Percentiles rank a stretch among this genome's conserved stretches.
These are phyloP conservation scores for Callyntrura guangdongensis DNA, from an alignment of 2,888 invertebrate species.

Conservation along the genomic window DNA sequence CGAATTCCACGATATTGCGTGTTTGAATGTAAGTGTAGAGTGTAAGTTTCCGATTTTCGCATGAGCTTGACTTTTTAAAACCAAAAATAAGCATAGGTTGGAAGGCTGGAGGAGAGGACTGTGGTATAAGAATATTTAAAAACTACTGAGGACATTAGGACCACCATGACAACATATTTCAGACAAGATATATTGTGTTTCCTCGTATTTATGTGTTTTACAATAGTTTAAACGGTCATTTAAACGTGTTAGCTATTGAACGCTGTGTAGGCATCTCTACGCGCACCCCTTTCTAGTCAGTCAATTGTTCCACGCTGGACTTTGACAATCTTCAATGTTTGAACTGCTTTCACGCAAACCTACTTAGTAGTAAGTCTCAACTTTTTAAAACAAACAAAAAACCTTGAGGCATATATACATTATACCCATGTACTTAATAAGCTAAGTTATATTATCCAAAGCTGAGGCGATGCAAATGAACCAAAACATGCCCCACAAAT, in stretches of 20 bases:
- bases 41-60: neutral
- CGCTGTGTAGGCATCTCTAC: constrained; percentile 6
- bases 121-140: neutral
- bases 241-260: constrained; percentile 41
- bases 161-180: constrained; percentile 39
- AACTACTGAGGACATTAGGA: constrained; percentile 32
- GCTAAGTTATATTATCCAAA: neutral
- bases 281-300: constrained; percentile 52
- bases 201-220: constrained; percentile 37
- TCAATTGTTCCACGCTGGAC: constrained; percentile 41
- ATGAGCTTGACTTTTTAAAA: constrained; percentile 5
- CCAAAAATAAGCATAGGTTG: neutral
- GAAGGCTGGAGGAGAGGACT: neutral
- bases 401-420: constrained; percentile 1
- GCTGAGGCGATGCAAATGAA: neutral
- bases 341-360: constrained; percentile 57
- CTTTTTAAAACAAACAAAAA: neutral
- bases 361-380: constrained; percentile 30
- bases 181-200: constrained; percentile 18
- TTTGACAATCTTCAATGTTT: constrained; percentile 53
- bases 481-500: neutral
- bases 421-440: neutral
- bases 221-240: constrained; percentile 2
- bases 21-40: neutral
- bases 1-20: neutral